Percentiles rank a stretch among this genome's conserved stretches.
Conservation (phyloP, 2,113 vertebrate genomes). For the Pelvicachromis taeniatus region DNA sequence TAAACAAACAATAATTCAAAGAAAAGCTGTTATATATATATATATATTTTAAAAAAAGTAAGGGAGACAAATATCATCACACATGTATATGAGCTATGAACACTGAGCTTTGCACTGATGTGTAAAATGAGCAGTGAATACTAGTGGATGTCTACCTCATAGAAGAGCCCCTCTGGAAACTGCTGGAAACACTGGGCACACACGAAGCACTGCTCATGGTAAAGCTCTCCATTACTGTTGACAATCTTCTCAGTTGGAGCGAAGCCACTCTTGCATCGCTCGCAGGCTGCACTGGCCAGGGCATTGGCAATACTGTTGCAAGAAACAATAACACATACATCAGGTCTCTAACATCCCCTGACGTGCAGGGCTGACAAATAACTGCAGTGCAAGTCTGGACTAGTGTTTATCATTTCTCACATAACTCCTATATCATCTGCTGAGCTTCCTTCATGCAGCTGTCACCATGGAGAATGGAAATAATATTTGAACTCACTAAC, state of each 20-base stretch:
- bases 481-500: slow-evolving; percentile 1
- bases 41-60: too few species aligned
- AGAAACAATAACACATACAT: slow-evolving; percentile 6
- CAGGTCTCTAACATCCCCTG: neutral
- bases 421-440: neutral
- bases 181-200: slow-evolving; percentile 98
- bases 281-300: slow-evolving; percentile 88
- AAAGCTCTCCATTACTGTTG: slow-evolving; percentile 94
- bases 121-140: neutral
- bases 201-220: slow-evolving; percentile 95
- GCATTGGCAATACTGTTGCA: slow-evolving; percentile 96
- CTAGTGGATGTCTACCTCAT: slow-evolving; percentile 78
- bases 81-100: neutral
- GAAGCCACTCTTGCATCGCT: slow-evolving; percentile 89
- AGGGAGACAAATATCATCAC: neutral
- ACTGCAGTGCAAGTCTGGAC: neutral
- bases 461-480: slow-evolving; percentile 11
- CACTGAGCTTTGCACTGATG: neutral
- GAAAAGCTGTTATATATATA: neutral
- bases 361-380: neutral
- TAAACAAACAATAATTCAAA: neutral
- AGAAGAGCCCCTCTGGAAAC: slow-evolving; percentile 98
- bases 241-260: slow-evolving; percentile 92
- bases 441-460: slow-evolving; percentile 6
- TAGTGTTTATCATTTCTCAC: slow-evolving; percentile 23